These are phyloP conservation scores for Colostygia pectinataria DNA, from an alignment of 2,888 invertebrate genomes.

Conservation along the genomic window DNA sequence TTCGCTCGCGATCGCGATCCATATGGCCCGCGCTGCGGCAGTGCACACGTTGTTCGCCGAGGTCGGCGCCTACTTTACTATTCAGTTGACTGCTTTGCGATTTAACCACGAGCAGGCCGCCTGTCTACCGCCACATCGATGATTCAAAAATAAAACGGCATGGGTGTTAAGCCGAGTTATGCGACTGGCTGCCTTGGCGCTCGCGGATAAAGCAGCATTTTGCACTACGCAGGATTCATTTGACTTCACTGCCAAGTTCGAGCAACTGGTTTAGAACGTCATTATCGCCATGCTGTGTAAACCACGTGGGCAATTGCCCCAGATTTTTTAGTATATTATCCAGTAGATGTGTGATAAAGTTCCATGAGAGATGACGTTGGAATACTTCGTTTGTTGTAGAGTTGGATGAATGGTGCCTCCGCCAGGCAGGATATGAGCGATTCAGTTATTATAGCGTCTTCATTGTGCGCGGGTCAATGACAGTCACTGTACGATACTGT, in stretches of 20 bases:
- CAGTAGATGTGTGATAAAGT: constrained; percentile 36
- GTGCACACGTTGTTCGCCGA: constrained; percentile 55
- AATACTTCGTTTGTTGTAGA: constrained; percentile 41
- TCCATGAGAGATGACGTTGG: constrained; percentile 22
- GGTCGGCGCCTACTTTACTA: constrained; percentile 64
- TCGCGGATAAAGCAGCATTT: constrained; percentile 37
- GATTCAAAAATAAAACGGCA: constrained; percentile 54
- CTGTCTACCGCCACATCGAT: constrained; percentile 58
- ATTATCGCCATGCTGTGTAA: constrained; percentile 49
- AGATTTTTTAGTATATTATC: constrained; percentile 40
- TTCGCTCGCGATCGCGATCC: constrained; percentile 53
- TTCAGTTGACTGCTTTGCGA: constrained; percentile 63
- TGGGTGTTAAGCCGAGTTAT: constrained; percentile 35
- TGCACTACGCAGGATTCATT: background rate
- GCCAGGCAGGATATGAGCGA: constrained; percentile 65
- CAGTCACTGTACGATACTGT: constrained; percentile 47
- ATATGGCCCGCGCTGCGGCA: constrained; percentile 41
- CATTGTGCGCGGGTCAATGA: constrained; percentile 64
- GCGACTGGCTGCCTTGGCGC: constrained; percentile 36
- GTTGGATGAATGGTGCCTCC: constrained; percentile 48
- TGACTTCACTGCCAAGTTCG: constrained; percentile 77
- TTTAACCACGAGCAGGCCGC: constrained; percentile 57
- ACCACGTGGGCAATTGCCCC: constrained; percentile 64
- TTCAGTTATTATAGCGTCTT: constrained; percentile 55
- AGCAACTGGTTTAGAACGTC: constrained; percentile 67